A percentile compares a stretch with the other conserved stretches of the same genome.
phyloP scores from a whole-genome alignment of 92 coral and sea anemone species.

The Anthopleura xanthogrammica region DNA sequence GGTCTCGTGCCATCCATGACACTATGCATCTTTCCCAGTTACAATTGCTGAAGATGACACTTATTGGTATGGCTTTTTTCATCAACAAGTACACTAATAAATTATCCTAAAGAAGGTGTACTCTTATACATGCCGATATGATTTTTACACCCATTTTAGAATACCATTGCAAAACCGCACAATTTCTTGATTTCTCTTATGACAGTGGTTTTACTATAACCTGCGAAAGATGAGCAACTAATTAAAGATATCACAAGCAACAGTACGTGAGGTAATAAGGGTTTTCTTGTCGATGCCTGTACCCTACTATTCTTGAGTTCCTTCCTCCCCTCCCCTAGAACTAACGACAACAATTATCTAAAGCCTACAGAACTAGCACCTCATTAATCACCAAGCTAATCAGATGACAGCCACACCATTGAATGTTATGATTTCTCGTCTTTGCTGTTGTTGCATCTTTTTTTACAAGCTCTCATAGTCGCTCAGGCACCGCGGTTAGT shows the following conservation, averaged over 20 bases:
- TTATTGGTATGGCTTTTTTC: constrained; percentile 1
- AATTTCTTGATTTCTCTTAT: not conserved
- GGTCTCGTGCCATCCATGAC: not conserved
- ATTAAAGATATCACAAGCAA: not conserved
- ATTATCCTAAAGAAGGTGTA: not conserved
- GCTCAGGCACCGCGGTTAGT: constrained; percentile 11
- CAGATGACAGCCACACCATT: constrained; percentile 28
- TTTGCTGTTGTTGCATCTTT: not conserved
- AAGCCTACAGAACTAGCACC: constrained; percentile 30
- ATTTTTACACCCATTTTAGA: not conserved
- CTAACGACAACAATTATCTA: constrained; percentile 18
- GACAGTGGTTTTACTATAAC: not conserved
- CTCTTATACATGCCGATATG: not conserved
- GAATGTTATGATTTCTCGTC: constrained; percentile 7
- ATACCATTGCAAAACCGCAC: not conserved
- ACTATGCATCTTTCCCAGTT: not conserved
- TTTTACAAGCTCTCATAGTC: not conserved
- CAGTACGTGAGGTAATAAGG: not conserved
- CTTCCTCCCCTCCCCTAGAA: not conserved
- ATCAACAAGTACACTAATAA: not conserved
- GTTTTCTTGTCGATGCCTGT: not conserved
- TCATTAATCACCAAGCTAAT: constrained; percentile 40
- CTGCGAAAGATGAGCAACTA: not conserved
- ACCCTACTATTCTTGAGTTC: not conserved
- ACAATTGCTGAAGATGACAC: not conserved